A percentile compares a stretch with the other conserved stretches of the same genome.
Conservation (phyloP, 2,888 invertebrate species). For the Hofmannophila pseudospretella region DNA sequence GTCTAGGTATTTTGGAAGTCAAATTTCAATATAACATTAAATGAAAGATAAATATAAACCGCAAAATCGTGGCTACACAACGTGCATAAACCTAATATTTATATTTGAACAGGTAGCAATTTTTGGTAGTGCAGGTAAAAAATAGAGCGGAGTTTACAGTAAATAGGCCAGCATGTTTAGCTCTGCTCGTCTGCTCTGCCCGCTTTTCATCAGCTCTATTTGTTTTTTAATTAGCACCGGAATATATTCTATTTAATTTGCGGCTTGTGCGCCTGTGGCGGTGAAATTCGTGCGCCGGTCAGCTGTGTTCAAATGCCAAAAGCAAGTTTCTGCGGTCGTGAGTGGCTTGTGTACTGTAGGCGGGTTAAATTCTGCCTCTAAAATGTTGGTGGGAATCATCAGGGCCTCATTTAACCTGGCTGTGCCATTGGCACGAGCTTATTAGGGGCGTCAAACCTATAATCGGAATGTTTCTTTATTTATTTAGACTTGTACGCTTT, state of each 20-base stretch:
- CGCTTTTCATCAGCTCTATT: slow-evolving; percentile 41
- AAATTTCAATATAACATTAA: not conserved
- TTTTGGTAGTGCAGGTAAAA: not conserved
- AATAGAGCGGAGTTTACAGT: slow-evolving; percentile 1
- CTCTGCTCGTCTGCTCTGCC: slow-evolving; percentile 1
- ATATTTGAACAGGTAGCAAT: not conserved
- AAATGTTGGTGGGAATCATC: slow-evolving; percentile 40
- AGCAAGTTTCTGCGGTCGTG: slow-evolving; percentile 54
- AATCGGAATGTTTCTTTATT: no score
- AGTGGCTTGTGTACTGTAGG: slow-evolving; percentile 13
- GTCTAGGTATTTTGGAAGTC: no score
- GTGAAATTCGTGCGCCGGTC: slow-evolving; percentile 44
- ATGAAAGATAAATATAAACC: not conserved
- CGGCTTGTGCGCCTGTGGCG: slow-evolving; percentile 37
- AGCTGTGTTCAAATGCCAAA: slow-evolving; percentile 57
- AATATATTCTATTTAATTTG: slow-evolving; percentile 65
- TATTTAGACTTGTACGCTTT: no score
- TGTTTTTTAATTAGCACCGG: slow-evolving; percentile 59
- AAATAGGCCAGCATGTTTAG: not conserved
- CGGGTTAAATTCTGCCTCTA: slow-evolving; percentile 22
- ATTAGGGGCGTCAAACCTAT: no score
- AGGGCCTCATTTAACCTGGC: no score
- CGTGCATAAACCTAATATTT: not conserved
- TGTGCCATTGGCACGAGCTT: no score
- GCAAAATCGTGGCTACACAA: not conserved